Conservation (phyloP, 2,888 invertebrate species). For the Actias luna region DNA sequence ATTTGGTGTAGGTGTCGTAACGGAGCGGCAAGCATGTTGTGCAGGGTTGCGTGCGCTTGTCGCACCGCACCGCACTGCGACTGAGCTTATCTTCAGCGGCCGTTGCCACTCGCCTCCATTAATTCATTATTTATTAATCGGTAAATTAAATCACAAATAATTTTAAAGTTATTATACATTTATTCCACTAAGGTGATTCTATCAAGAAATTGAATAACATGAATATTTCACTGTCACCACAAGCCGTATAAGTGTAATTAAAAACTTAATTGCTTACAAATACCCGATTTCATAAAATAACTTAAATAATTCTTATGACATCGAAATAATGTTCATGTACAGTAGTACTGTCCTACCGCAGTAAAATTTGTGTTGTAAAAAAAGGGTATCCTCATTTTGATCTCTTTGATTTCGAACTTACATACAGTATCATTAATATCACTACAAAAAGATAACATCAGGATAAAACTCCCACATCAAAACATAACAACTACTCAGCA, state of each 20-base stretch:
- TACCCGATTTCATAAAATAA: no score
- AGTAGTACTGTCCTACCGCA: neutral
- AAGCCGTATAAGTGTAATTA: neutral
- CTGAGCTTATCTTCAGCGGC: slow-evolving; percentile 62
- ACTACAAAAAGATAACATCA: no score
- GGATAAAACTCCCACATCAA: neutral
- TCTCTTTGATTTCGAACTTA: neutral
- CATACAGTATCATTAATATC: neutral
- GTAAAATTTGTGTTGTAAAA: no score
- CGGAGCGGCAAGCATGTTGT: slow-evolving; percentile 76
- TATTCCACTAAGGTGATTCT: neutral
- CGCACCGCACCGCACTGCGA: no score
- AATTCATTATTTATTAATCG: slow-evolving; percentile 65
- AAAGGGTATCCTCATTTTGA: neutral
- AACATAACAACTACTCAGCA: neutral
- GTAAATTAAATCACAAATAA: slow-evolving; percentile 61
- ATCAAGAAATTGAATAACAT: neutral
- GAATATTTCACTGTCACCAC: neutral
- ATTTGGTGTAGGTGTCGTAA: slow-evolving; percentile 81
- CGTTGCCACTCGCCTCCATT: slow-evolving; percentile 56
- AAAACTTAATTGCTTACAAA: no score
- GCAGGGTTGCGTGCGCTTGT: slow-evolving; percentile 61
- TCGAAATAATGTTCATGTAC: neutral
- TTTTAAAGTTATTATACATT: slow-evolving; percentile 14
- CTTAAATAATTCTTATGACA: neutral